Evolutionary conservation across 1,140 invertebrate species (phyloP).

Genomic region (Drosophila chauvacae): DNA sequence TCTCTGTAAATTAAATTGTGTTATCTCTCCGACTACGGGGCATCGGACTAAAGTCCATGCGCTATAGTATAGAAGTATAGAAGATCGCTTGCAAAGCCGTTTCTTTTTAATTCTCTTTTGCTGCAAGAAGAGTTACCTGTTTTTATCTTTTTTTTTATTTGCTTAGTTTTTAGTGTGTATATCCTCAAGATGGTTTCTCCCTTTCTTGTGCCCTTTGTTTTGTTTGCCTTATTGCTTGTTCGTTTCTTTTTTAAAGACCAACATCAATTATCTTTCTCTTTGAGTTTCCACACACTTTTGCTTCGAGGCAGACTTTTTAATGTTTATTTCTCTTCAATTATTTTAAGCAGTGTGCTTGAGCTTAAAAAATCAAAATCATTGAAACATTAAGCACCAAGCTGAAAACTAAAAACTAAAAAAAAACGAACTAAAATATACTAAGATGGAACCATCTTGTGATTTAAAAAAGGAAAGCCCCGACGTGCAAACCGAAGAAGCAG

Average conservation of each 20-base stretch:
- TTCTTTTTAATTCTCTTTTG: slow-evolving; percentile 3
- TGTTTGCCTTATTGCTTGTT: neutral
- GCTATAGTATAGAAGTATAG: neutral
- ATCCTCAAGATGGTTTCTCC: slow-evolving; percentile 19
- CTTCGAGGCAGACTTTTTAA: neutral
- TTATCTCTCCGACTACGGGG: neutral
- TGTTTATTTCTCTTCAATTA: neutral
- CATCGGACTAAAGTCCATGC: neutral
- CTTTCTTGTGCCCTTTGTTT: slow-evolving; percentile 6
- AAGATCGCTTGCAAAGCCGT: neutral
- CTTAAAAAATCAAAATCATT: slow-evolving; percentile 32
- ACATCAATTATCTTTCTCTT: slow-evolving; percentile 20
- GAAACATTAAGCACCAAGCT: slow-evolving; percentile 1
- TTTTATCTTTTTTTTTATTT: slow-evolving; percentile 23
- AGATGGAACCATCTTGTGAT: slow-evolving; percentile 15
- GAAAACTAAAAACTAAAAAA: slow-evolving; percentile 8
- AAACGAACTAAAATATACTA: slow-evolving; percentile 4
- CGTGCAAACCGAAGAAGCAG: neutral
- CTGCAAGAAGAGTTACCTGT: slow-evolving; percentile 7
- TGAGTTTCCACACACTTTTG: slow-evolving; percentile 6
- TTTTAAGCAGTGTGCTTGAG: slow-evolving; percentile 18
- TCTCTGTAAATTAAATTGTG: neutral
- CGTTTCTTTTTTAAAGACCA: slow-evolving; percentile 6
- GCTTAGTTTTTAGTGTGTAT: slow-evolving; percentile 29
- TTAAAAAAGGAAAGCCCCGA: neutral